Evolutionary conservation across 2,888 invertebrate species (phyloP).

Genomic region (Hyppa rectilinea): DNA sequence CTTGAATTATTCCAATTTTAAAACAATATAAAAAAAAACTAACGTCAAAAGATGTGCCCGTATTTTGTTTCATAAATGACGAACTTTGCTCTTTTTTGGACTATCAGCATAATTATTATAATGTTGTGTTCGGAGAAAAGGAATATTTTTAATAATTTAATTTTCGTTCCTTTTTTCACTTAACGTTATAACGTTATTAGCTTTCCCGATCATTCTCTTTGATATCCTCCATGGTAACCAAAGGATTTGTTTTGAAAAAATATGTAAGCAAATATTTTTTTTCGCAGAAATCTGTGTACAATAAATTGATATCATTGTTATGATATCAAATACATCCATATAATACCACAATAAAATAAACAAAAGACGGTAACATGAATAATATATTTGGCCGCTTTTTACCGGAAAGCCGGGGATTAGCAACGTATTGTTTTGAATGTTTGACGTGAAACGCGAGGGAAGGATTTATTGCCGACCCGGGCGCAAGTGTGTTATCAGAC

Average conservation of each 20-base stretch:
- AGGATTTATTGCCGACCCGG: constrained; percentile 50
- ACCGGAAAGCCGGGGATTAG: constrained; percentile 54
- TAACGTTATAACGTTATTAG: too few relatives aligned
- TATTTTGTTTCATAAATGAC: not conserved
- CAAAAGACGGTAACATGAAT: constrained; percentile 48
- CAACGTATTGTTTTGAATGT: constrained; percentile 58
- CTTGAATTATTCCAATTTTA: too few relatives aligned
- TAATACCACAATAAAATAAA: constrained; percentile 43
- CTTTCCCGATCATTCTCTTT: not conserved
- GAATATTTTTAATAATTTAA: not conserved
- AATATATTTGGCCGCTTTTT: constrained; percentile 49
- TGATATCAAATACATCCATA: constrained; percentile 18
- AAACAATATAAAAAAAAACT: too few relatives aligned
- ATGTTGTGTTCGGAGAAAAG: not conserved
- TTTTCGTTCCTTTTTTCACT: not conserved
- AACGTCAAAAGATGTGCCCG: too few relatives aligned
- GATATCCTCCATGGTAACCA: not conserved
- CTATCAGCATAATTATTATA: not conserved
- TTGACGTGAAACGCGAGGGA: constrained; percentile 42
- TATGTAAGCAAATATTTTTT: not conserved
- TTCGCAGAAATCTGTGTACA: not conserved
- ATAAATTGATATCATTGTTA: constrained; percentile 1
- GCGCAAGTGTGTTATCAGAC: constrained; percentile 42
- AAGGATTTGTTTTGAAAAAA: not conserved
- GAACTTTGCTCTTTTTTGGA: not conserved